phyloP scores from a whole-genome alignment of 1,140 invertebrate species.

The Drosophila sulfurigaster region DNA sequence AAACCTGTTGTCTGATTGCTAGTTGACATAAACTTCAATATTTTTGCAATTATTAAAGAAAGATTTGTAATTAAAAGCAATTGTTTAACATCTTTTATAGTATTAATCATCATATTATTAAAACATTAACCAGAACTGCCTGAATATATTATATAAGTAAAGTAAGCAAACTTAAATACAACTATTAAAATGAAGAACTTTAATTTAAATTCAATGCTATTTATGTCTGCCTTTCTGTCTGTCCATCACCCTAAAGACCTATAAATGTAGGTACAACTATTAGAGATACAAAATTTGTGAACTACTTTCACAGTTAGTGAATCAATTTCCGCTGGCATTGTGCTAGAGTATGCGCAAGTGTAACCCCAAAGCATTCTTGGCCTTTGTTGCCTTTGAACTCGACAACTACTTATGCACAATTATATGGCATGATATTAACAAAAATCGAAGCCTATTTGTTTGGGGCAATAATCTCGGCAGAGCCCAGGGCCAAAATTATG shows the following conservation, averaged over 20 bases:
- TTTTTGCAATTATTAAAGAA: background rate
- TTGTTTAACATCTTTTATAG: too few relatives aligned
- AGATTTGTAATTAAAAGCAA: too few relatives aligned
- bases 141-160: too few relatives aligned
- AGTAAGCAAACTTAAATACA: too few relatives aligned
- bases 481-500: slow-evolving; percentile 40
- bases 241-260: too few relatives aligned
- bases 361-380: background rate
- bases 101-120: too few relatives aligned
- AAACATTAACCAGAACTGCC: too few relatives aligned
- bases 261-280: background rate
- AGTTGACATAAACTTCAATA: background rate
- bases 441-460: slow-evolving; percentile 47
- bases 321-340: background rate
- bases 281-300: background rate
- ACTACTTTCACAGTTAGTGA: background rate
- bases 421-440: slow-evolving; percentile 54
- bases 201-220: too few relatives aligned
- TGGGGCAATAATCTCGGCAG: slow-evolving; percentile 31
- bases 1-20: too few relatives aligned
- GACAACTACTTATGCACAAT: slow-evolving; percentile 36
- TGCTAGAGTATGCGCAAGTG: background rate
- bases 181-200: too few relatives aligned
- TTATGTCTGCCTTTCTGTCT: too few relatives aligned
- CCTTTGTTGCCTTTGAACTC: background rate